A percentile compares a stretch with the other conserved stretches of the same genome.
Conservation (phyloP, 2,888 invertebrate genomes). For the Phoronis australis region DNA sequence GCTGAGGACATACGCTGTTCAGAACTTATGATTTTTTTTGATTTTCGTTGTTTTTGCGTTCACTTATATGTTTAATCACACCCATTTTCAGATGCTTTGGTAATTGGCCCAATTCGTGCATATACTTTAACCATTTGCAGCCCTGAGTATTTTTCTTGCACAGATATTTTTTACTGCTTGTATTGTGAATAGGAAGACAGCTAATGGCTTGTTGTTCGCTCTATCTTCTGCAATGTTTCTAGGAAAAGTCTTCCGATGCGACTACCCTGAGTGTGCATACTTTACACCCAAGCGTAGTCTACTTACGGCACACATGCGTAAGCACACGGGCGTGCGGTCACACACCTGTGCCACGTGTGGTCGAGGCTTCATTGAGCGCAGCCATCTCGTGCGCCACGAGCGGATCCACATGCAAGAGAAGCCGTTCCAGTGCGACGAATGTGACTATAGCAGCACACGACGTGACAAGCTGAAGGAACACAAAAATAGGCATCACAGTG, state of each 20-base stretch:
- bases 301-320: constrained; percentile 62
- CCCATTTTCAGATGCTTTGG: too few relatives aligned
- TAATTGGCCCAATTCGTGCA: too few relatives aligned
- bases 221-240: constrained; percentile 12
- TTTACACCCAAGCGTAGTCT: constrained; percentile 64
- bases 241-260: constrained; percentile 63
- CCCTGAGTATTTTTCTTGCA: background rate
- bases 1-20: too few relatives aligned
- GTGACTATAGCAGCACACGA: constrained; percentile 64
- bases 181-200: background rate
- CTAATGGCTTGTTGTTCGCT: background rate
- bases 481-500: constrained; percentile 53
- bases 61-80: too few relatives aligned
- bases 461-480: constrained; percentile 64
- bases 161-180: background rate
- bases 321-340: constrained; percentile 57
- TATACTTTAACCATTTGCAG: too few relatives aligned
- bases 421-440: constrained; percentile 62
- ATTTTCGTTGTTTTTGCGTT: too few relatives aligned
- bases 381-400: constrained; percentile 64
- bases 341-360: constrained; percentile 61
- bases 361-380: constrained; percentile 64
- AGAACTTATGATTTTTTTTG: too few relatives aligned
- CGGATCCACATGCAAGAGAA: constrained; percentile 63
- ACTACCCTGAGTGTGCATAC: constrained; percentile 62